These are phyloP conservation scores for Phaethornis superciliosus DNA, from an alignment of 2,113 vertebrate species.

Conservation along the genomic window DNA sequence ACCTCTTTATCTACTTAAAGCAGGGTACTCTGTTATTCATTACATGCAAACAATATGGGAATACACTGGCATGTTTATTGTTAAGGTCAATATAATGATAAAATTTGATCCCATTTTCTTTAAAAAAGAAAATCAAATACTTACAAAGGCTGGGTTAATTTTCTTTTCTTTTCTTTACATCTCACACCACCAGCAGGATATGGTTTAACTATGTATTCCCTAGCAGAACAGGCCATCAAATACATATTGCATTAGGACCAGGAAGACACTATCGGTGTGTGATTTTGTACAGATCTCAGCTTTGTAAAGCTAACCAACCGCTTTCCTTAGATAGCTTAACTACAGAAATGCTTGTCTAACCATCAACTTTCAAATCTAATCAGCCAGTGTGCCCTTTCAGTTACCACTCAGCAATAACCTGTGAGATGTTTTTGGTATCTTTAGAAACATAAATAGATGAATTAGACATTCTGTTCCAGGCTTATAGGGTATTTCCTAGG, in stretches of 20 bases:
- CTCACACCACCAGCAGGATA: background rate
- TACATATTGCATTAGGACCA: conserved; percentile 19
- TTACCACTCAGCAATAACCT: background rate
- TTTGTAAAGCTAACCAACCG: conserved; percentile 59
- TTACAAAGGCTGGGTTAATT: background rate
- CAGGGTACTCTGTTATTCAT: conserved; percentile 52
- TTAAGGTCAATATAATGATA: conserved; percentile 64
- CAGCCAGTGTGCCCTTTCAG: conserved; percentile 7
- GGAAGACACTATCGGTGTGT: conserved; percentile 29
- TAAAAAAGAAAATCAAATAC: conserved; percentile 21
- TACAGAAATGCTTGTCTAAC: conserved; percentile 23
- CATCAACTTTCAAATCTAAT: conserved; percentile 30
- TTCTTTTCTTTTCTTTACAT: background rate
- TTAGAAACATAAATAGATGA: background rate
- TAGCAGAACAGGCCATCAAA: conserved; percentile 7
- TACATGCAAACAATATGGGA: conserved; percentile 15
- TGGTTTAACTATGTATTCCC: conserved; percentile 21
- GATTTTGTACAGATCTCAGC: conserved; percentile 30
- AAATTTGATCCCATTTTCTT: conserved; percentile 31
- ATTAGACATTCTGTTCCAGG: background rate
- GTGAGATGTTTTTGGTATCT: background rate
- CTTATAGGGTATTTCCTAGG: background rate
- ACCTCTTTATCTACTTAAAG: conserved; percentile 62
- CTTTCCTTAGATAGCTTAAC: conserved; percentile 13
- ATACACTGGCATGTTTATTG: conserved; percentile 58